Conservation (phyloP, 2,888 invertebrate species). For the Drosophila nigricruria region DNA sequence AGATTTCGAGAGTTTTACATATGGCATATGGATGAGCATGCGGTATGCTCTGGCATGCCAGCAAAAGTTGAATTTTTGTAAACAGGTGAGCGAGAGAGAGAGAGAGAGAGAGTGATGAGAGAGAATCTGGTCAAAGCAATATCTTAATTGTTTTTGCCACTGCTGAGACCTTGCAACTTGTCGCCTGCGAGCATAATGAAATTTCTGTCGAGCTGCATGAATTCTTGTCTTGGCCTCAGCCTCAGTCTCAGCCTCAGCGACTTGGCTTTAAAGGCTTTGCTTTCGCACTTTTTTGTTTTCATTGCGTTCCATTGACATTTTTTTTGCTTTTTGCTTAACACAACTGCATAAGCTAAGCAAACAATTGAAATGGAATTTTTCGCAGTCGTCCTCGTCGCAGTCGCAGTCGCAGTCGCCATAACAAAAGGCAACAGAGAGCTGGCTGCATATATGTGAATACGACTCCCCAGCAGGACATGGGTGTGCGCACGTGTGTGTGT, state of each 20-base stretch:
- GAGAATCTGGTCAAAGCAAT: slow-evolving; percentile 19
- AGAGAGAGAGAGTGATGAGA: not conserved
- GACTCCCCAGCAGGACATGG: slow-evolving; percentile 25
- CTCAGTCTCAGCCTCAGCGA: not conserved
- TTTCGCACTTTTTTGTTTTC: slow-evolving; percentile 13
- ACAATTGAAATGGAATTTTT: slow-evolving; percentile 82
- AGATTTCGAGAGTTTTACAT: not conserved
- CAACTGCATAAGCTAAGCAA: slow-evolving; percentile 83
- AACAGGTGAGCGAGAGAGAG: not conserved
- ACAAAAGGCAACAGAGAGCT: slow-evolving; percentile 53
- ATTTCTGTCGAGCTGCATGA: slow-evolving; percentile 14
- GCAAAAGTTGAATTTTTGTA: not conserved
- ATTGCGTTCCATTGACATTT: slow-evolving; percentile 17
- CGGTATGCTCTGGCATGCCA: not conserved
- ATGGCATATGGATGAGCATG: not conserved
- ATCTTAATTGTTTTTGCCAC: slow-evolving; percentile 43
- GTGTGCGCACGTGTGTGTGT: slow-evolving; percentile 37
- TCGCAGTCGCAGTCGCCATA: slow-evolving; percentile 31
- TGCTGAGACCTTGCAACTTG: slow-evolving; percentile 34
- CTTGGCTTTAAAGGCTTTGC: slow-evolving; percentile 34
- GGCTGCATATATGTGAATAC: slow-evolving; percentile 30
- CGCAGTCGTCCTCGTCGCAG: slow-evolving; percentile 47
- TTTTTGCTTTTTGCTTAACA: slow-evolving; percentile 61
- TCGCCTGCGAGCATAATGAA: slow-evolving; percentile 28
- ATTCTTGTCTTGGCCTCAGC: slow-evolving; percentile 37